These are phyloP conservation scores for Ceratina japonica DNA, from an alignment of 1,140 invertebrate species.

Conservation along the genomic window DNA sequence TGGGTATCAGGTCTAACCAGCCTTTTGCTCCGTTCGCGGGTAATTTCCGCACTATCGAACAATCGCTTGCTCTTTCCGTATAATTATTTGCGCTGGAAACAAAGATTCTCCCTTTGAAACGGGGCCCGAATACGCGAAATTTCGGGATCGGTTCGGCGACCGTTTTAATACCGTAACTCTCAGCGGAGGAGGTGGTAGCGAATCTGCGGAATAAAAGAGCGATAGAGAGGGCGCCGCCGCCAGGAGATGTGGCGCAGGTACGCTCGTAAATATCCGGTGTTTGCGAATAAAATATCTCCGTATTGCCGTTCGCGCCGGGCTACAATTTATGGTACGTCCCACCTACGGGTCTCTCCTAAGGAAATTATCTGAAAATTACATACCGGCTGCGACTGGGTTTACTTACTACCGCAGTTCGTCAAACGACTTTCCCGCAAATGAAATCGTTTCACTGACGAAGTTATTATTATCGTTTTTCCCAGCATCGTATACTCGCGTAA, in stretches of 20 bases:
- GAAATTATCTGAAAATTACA: slow-evolving; percentile 27
- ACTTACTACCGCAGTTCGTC: too few relatives aligned
- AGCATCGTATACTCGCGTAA: not conserved
- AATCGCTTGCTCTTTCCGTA: not conserved
- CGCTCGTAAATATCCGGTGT: slow-evolving; percentile 28
- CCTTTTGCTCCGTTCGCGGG: not conserved
- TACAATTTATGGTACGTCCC: not conserved
- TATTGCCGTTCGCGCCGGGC: not conserved
- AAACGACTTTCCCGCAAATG: not conserved
- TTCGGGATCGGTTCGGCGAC: not conserved
- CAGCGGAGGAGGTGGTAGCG: too few relatives aligned
- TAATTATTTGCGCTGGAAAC: slow-evolving; percentile 5
- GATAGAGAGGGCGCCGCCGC: not conserved
- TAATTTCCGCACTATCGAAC: not conserved
- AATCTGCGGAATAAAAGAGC: not conserved
- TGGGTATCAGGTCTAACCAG: not conserved
- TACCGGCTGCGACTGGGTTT: not conserved
- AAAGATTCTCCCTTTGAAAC: not conserved
- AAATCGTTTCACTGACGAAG: not conserved
- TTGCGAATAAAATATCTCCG: slow-evolving; percentile 16
- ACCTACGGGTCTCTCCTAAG: not conserved
- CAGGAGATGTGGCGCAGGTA: too few relatives aligned
- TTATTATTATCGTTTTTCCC: not conserved
- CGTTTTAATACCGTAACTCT: not conserved
- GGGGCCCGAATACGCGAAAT: slow-evolving; percentile 1